Evolutionary conservation across 2,888 invertebrate genomes (phyloP), one percentile per base, ranked within the genome.

Genomic region (Melieria picta): DNA sequence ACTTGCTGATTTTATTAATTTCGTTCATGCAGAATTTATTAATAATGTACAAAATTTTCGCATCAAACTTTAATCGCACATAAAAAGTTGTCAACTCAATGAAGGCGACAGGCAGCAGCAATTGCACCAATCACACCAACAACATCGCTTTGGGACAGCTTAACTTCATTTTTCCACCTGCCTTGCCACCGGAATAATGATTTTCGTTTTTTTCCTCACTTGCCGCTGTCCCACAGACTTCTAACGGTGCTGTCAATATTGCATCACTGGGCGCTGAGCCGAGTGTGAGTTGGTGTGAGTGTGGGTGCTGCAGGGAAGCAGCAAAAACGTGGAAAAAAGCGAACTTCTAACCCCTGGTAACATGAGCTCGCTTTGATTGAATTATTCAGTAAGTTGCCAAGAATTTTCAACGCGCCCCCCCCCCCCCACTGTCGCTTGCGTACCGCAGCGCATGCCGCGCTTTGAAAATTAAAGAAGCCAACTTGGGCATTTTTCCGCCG

Each of bases 21-120:
- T 72, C 77, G 79, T 76, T 79, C 80, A 79, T 75, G 73, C 76
- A 75, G 80, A 81, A 81, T 80, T 84, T 83, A 84, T 84, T 84
- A 84, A 67, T 67, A 67, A 67, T 50, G 60, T 67, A 60, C 43
- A 58, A 42, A 67, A 50, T 67, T 67, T 60, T 50, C 30, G 42
- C 52, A 58, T 61, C 48, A 58, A 61, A 67, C 60, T 67, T 67
- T 67, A 67, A 67, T 67, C 67, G 60, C 58, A 50, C 60, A 42
- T 48, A 58, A 60, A 30, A 67, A 57, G 60, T 67, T 50, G 60
- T 43, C 67, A 50, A 50, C 52, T 57, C 45, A 60, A 61, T 56
- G 42, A 42, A 43, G 48, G 50, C 30, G 60, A 60, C n/a, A 43
- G 58, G 50, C 47, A 58, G 42, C 16, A 30, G 30, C 30, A 30